Conservation (phyloP, 2,113 vertebrate species). For the Platysternon megacephalum region DNA sequence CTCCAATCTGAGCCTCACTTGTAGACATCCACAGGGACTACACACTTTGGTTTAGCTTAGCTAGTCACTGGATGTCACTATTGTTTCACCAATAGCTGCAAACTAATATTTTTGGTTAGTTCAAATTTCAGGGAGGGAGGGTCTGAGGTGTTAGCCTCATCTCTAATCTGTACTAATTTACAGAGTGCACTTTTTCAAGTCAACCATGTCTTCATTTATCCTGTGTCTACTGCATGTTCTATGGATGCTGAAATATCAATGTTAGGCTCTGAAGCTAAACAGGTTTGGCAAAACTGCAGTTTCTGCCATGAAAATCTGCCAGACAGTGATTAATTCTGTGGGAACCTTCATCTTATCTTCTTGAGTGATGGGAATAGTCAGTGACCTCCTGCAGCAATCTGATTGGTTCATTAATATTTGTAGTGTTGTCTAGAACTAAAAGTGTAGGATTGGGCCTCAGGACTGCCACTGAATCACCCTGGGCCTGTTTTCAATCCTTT, state of each 20-base stretch:
- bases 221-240: not conserved
- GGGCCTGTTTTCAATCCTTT: not conserved
- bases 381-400: not conserved
- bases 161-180: not conserved
- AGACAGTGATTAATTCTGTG: not conserved
- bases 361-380: not conserved
- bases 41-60: not conserved
- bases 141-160: not conserved
- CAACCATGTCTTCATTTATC: not conserved
- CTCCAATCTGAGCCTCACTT: not conserved
- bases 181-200: not conserved
- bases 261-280: not conserved
- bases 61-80: not conserved
- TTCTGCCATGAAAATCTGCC: not conserved
- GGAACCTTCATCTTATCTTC: not conserved
- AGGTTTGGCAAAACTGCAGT: not conserved
- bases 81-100: conserved; percentile 3
- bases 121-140: not conserved
- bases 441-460: not conserved
- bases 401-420: not conserved
- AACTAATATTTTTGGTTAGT: not conserved
- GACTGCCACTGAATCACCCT: not conserved
- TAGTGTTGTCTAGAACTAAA: not conserved
- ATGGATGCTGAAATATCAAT: not conserved
- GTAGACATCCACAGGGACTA: not conserved